Evolutionary conservation across 2,113 vertebrate genomes (phyloP), one percentile per base, ranked within the genome.

Genomic region (Muntiacus muntjak): DNA sequence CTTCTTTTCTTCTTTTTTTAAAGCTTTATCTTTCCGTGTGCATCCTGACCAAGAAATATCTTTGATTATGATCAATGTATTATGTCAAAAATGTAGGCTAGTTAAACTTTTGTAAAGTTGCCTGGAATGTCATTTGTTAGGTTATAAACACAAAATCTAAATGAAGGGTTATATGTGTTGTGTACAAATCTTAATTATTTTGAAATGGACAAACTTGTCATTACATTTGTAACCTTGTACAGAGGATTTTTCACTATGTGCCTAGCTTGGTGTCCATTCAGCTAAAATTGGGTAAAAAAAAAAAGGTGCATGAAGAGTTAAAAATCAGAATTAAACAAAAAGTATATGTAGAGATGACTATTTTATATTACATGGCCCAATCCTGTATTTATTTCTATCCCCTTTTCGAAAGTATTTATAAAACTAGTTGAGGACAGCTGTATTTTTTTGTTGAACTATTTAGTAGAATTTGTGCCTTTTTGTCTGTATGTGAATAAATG

Each of bases 401-500:
- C 97, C 97, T 98, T 99, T 99, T 98, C 98, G 98, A 99, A 98
- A 99, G 98, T 99, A 99, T 99, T 99, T 99, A 99, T 99, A 99
- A 99, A 99, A 99, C 98, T 99, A 99, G 99, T 99, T 98, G 98
- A 99, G 98, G 98, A 99, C 99, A 98, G 98, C 99, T 99, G 99
- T 99, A 99, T 99, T 99, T 99, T 98, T 99, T 99, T 99, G 99
- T 99, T 99, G 98, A 99, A 98, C 98, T 98, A 99, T 98, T 99
- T 98, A 85, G 99, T 99, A 99, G 99, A 99, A 99, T 99, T 98
- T 99, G 99, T 99, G 99, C 99, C 99, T 99, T 99, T 99, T 99
- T 99, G 99, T 99, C 99, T 98, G 98, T 99, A 98, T 98, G 99
- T 99, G 99, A 99, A 99, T 99, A 99, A 99, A 99, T 98, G 99